A percentile compares a stretch with the other conserved stretches of the same genome.
These are phyloP conservation scores for Zaprionus capensis DNA, from an alignment of 1,140 invertebrate genomes.

Conservation along the genomic window DNA sequence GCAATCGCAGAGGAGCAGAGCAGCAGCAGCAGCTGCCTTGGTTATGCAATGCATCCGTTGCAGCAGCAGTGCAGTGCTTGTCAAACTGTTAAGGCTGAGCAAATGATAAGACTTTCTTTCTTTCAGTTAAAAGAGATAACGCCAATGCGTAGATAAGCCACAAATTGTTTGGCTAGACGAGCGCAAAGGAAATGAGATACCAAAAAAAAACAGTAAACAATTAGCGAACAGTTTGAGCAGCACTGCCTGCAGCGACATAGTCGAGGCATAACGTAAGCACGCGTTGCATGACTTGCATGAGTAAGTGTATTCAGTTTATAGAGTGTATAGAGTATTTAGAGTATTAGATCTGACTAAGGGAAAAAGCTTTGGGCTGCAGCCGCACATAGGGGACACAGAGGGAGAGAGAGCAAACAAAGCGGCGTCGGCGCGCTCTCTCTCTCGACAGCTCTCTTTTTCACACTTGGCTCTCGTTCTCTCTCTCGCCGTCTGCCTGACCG, in stretches of 20 bases:
- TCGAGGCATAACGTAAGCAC: conserved; percentile 49
- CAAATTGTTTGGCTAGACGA: background rate
- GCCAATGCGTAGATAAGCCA: conserved; percentile 51
- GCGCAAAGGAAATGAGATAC: conserved; percentile 3
- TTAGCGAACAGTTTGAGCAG: conserved; percentile 20
- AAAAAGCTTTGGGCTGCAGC: conserved; percentile 67
- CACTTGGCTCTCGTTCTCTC: conserved; percentile 11
- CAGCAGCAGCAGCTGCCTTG: conserved; percentile 12
- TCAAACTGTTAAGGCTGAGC: conserved; percentile 38
- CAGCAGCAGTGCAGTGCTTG: conserved; percentile 43
- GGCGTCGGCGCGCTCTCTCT: conserved; percentile 52
- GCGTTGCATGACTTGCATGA: conserved; percentile 60
- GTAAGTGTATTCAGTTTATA: conserved; percentile 48
- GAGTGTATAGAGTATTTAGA: background rate
- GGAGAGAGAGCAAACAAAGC: conserved; percentile 16
- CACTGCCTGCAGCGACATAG: conserved; percentile 43
- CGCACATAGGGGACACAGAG: conserved; percentile 40
- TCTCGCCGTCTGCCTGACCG: conserved; percentile 22
- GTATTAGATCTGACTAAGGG: conserved; percentile 41
- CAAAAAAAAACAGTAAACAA: background rate
- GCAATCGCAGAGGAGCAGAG: background rate
- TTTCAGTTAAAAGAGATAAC: conserved; percentile 34
- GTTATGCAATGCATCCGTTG: conserved; percentile 59
- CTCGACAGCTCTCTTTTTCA: background rate
- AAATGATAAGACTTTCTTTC: conserved; percentile 25